These are phyloP conservation scores for Scaptomyza graminum DNA, from an alignment of 1,140 invertebrate species.

Conservation along the genomic window DNA sequence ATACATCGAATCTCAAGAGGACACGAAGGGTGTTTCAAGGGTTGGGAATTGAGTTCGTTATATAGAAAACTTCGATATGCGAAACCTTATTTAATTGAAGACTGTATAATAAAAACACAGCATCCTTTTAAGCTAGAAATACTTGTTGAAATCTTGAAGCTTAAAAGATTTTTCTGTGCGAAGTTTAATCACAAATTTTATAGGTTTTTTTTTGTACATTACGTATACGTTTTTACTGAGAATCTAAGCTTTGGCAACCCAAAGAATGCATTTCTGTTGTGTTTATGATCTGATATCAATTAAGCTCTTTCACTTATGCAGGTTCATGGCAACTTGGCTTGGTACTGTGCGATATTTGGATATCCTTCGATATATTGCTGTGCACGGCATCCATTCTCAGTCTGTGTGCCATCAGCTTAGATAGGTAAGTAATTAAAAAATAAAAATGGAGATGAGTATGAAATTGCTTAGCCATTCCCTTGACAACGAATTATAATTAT, in stretches of 20 bases:
- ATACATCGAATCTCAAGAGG: too few relatives aligned
- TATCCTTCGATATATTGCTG: constrained; percentile 95
- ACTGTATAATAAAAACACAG: too few relatives aligned
- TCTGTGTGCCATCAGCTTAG: constrained; percentile 93
- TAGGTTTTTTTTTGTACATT: not conserved
- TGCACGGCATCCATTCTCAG: constrained; percentile 94
- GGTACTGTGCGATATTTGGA: constrained; percentile 94
- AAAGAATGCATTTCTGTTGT: not conserved
- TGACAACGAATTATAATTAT: constrained; percentile 6
- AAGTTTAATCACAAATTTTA: too few relatives aligned
- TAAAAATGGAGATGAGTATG: not conserved
- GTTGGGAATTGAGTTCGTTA: too few relatives aligned
- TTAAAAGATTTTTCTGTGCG: too few relatives aligned
- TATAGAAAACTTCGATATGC: too few relatives aligned
- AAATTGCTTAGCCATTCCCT: constrained; percentile 7
- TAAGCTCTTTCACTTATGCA: constrained; percentile 63
- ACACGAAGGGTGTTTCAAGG: too few relatives aligned
- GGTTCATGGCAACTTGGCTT: constrained; percentile 92
- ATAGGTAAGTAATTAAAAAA: constrained; percentile 84
- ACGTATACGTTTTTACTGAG: not conserved
- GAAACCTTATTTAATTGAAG: too few relatives aligned
- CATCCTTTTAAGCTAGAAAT: too few relatives aligned
- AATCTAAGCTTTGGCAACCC: not conserved
- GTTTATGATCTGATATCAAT: not conserved
- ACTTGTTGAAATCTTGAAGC: too few relatives aligned